Conservation (phyloP, 1,140 invertebrate genomes). For the Druon quercuslanigerum region DNA sequence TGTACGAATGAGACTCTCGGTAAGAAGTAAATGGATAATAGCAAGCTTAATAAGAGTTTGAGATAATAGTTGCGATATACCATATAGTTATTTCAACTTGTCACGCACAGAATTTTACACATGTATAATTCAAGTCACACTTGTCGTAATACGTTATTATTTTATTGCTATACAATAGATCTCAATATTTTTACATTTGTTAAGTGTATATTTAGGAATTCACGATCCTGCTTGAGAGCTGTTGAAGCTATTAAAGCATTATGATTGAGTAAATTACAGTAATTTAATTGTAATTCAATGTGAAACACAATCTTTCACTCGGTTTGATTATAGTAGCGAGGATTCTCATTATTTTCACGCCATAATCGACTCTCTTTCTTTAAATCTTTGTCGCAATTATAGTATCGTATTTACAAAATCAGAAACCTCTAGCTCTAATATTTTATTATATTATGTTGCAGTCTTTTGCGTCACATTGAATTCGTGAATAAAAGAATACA, state of each 20-base stretch:
- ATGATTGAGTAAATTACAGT: slow-evolving; percentile 57
- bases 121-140: slow-evolving; percentile 26
- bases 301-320: slow-evolving; percentile 48
- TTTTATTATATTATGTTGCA: slow-evolving; percentile 54
- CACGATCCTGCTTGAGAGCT: slow-evolving; percentile 51
- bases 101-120: slow-evolving; percentile 24
- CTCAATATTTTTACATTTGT: slow-evolving; percentile 56
- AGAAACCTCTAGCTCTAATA: slow-evolving; percentile 56
- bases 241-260: slow-evolving; percentile 54
- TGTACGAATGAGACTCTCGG: slow-evolving; percentile 14
- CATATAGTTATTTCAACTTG: slow-evolving; percentile 11
- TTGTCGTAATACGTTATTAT: slow-evolving; percentile 55
- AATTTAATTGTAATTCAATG: slow-evolving; percentile 50
- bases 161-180: slow-evolving; percentile 60
- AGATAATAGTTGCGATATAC: slow-evolving; percentile 27
- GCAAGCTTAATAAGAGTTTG: slow-evolving; percentile 29
- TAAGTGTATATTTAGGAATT: slow-evolving; percentile 58
- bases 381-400: slow-evolving; percentile 44
- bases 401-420: slow-evolving; percentile 57
- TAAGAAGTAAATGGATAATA: slow-evolving; percentile 25
- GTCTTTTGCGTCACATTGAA: slow-evolving; percentile 58
- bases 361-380: slow-evolving; percentile 32
- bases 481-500: slow-evolving; percentile 49
- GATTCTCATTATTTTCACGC: slow-evolving; percentile 46
- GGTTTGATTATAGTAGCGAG: slow-evolving; percentile 51